Base-by-base conservation (phyloP, 2,888 invertebrate genomes). In the Epicampocera succincta region DNA sequence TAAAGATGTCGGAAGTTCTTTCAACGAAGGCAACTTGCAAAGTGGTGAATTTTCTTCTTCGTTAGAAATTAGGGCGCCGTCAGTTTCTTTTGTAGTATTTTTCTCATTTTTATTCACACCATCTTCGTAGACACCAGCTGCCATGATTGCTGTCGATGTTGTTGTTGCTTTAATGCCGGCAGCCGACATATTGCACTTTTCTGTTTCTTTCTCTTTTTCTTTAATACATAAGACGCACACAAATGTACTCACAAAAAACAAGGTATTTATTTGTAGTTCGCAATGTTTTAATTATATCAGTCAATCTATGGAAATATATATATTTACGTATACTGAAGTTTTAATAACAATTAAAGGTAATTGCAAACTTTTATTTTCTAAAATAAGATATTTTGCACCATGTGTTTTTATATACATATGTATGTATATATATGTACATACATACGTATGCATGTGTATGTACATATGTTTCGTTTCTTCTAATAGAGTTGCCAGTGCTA, bases 131-230 rank as follows among this genome's bases (percentile, higher is more conserved):
- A 13, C 9, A 21, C 12, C 78, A 60, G 50, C 66, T 46, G 72
- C 42, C 25, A 11, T 15, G 6, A 21, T 40, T 21, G 44, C 4
- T 52, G 44, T 66, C 9, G 29, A 3, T 11, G 25, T 52, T 48
- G 42, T 54, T 77, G 48, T 65, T 58, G 72, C 58, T 72, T 65
- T 44, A 44, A 73, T 60, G 72, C 52, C 72, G 66, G 72, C 56
- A 33, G 72, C 46, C 60, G 72, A 65, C 78, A 79, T 79, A 0
- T 66, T 65, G 40, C 21, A 17, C 29, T 40, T 58, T 15, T 52
- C 5, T 42, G 2, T 38, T 29, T 66, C 25, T 42, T 48, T 17
- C 25, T 13, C 12, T 21, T 3, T 12, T 42, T 42, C 19, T 38
- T 29, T 50, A 17, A 12, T 52, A 13, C 25, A 29, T n/a, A n/a